These are phyloP conservation scores for Zaprionus ornatus DNA, from an alignment of 1,140 invertebrate species.

Conservation along the genomic window DNA sequence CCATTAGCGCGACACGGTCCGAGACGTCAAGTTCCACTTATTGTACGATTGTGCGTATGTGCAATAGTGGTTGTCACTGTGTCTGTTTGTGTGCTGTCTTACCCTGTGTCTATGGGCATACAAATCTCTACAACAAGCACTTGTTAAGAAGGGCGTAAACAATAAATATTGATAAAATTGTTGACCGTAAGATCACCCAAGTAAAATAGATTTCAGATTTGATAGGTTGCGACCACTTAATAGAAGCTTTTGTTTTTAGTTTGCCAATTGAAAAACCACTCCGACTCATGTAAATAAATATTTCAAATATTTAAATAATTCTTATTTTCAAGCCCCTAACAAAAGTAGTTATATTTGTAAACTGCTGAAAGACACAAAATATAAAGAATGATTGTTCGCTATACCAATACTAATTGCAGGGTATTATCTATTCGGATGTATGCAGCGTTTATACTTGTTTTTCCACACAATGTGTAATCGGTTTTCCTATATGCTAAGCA, in stretches of 20 bases:
- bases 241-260: not conserved
- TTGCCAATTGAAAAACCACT: not conserved
- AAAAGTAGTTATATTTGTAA: not conserved
- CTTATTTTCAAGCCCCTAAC: not conserved
- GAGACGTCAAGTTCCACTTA: conserved; percentile 29
- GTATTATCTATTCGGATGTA: conserved; percentile 2
- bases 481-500: conserved; percentile 58
- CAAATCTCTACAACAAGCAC: conserved; percentile 3
- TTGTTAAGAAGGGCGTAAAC: not conserved
- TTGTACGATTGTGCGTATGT: not conserved
- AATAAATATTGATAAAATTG: conserved; percentile 1
- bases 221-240: not conserved
- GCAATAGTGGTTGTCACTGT: not conserved
- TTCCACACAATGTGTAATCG: conserved; percentile 57
- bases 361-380: not conserved
- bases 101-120: conserved; percentile 14
- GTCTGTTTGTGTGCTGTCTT: not conserved
- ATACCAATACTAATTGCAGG: not conserved
- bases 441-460: conserved; percentile 17
- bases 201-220: not conserved
- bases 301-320: too few species aligned
- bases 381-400: too few species aligned
- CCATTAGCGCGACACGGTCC: conserved; percentile 43
- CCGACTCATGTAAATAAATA: not conserved
- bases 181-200: not conserved